Evolutionary conservation across 2,888 invertebrate species (phyloP), one percentile per base, ranked within the genome.

Genomic region (Priocnemis perturbator): DNA sequence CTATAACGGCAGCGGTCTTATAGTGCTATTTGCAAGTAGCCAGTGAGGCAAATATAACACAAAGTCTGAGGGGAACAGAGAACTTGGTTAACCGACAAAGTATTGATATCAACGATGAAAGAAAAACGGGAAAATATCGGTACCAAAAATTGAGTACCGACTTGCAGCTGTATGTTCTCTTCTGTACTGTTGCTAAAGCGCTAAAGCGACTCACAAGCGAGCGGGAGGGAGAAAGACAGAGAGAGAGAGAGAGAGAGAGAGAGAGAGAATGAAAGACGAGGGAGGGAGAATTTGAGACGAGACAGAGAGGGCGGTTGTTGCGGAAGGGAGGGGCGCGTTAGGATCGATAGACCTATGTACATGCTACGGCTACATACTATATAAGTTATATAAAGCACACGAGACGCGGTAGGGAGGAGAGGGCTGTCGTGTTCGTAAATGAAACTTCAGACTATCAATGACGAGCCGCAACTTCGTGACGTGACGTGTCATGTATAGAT

Each of bases 291-390:
- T 15, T 48, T 11, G 45, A 37, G 7, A 19, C 45, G 56, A 44
- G 53, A 53, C 21, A 57, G 50, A 11, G 21, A 45, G 64, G 20
- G 26, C 5, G 20, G 19, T 30, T 20, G 58, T 20, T 50, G 37
- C 14, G 56, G 5, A 64, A 61, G 53, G 59, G 59, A 64, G 64
- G 59, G 50, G 30, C 62, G 55, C 62, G 55, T 69, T 65, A 52
- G 64, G 59, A 71, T 71, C 71, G 64, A 71, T 71, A 71, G 55
- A 58, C 53, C 55, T 50, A 62, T 71, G 53, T 64, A 62, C 60
- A 53, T 14, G 44, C 37, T 37, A 55, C 30, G 57, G 48, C 65
- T 66, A 45, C 30, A 61, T 59, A 47, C 44, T 45, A 65, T 45
- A 61, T 55, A 52, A 55, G 21, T 48, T 37, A 50, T 61, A 60